Percentiles rank a stretch among this genome's conserved stretches.
phyloP scores from a whole-genome alignment of 2,113 vertebrate genomes.

The Leptodactylus fuscus region DNA sequence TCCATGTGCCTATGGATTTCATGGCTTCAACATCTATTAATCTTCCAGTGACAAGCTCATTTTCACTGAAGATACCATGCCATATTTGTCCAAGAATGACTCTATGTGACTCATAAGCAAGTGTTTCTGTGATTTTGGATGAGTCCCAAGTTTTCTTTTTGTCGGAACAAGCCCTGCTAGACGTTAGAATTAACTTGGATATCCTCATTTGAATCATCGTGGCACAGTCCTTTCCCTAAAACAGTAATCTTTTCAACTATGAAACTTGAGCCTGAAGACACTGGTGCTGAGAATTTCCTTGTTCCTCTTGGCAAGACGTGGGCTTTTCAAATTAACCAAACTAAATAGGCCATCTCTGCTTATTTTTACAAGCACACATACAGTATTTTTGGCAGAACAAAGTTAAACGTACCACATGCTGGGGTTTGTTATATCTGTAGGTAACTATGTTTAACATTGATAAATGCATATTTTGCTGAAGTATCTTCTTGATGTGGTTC shows the following conservation, averaged over 20 bases:
- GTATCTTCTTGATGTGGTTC: background rate
- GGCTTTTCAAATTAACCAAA: constrained; percentile 53
- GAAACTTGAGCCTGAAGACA: constrained; percentile 63
- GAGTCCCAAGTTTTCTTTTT: constrained; percentile 68
- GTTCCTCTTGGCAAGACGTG: constrained; percentile 49
- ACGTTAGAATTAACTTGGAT: constrained; percentile 72
- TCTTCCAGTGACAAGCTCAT: constrained; percentile 66
- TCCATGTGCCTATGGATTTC: constrained; percentile 55
- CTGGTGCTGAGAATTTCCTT: background rate
- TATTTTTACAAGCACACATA: constrained; percentile 62
- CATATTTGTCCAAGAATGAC: constrained; percentile 79
- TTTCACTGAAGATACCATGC: constrained; percentile 75
- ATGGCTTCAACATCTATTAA: constrained; percentile 66
- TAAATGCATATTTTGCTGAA: background rate
- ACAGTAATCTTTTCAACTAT: constrained; percentile 74
- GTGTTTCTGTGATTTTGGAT: constrained; percentile 69
- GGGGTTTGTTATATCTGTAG: constrained; percentile 28
- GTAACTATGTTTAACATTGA: constrained; percentile 9
- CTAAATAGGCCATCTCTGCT: constrained; percentile 55
- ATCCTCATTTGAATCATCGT: constrained; percentile 66
- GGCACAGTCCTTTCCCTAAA: constrained; percentile 76
- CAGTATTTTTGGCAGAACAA: constrained; percentile 40
- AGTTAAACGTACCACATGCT: background rate
- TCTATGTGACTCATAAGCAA: constrained; percentile 74
- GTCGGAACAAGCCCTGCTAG: constrained; percentile 71